Conservation (phyloP, 1,140 invertebrate genomes). For the Lepidurus apus region DNA sequence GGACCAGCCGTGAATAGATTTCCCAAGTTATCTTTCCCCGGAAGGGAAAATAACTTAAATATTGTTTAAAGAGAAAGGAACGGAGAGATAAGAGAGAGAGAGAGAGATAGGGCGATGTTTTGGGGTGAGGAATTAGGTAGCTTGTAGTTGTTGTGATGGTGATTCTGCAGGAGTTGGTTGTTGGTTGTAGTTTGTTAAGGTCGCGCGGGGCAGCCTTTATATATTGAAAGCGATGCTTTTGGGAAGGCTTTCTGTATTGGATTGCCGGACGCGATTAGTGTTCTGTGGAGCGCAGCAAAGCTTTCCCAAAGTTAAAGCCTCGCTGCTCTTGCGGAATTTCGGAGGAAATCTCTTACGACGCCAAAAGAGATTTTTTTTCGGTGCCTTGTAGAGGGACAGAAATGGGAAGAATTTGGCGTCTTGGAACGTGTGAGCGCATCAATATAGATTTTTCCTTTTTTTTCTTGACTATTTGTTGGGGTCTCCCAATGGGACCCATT, state of each 20-base stretch:
- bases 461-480: not conserved
- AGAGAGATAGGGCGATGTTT: too few species aligned
- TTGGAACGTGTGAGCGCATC: constrained; percentile 17
- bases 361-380: not conserved
- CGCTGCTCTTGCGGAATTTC: constrained; percentile 15
- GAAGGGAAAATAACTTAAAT: too few species aligned
- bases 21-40: too few species aligned
- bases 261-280: constrained; percentile 20
- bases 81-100: too few species aligned
- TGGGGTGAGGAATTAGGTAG: not conserved
- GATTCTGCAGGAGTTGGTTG: not conserved
- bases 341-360: constrained; percentile 14
- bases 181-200: not conserved
- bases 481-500: not conserved
- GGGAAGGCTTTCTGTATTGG: not conserved
- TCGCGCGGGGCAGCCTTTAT: not conserved
- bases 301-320: constrained; percentile 4
- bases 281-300: constrained; percentile 12
- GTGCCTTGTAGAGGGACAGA: not conserved
- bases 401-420: constrained; percentile 8
- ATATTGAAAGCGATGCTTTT: constrained; percentile 9
- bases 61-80: too few species aligned
- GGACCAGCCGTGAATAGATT: too few species aligned
- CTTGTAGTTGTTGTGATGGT: not conserved
- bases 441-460: not conserved